phyloP scores from a whole-genome alignment of 1,140 invertebrate genomes.

The Drosophila biarmipes region DNA sequence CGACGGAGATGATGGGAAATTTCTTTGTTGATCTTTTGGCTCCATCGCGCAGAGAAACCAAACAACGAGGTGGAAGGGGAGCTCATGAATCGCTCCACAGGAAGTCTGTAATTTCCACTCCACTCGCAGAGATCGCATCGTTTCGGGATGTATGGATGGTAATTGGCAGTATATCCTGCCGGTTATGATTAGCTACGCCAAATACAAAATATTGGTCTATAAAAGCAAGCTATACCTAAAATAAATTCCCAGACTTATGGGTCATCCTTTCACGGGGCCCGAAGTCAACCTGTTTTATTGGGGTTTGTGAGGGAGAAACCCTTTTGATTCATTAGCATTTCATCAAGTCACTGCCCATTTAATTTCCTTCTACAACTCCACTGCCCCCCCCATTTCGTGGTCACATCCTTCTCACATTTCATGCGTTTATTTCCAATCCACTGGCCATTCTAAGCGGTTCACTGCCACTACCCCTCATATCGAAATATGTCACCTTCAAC shows the following conservation, averaged over 20 bases:
- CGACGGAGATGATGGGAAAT: conserved; percentile 17
- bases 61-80: not conserved
- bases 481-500: conserved; percentile 45
- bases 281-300: too few relatives aligned
- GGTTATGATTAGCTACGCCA: not conserved
- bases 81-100: not conserved
- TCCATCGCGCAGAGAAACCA: not conserved
- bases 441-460: conserved; percentile 26
- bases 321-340: conserved; percentile 10
- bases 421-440: not conserved
- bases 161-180: not conserved
- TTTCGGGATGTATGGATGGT: not conserved
- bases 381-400: not conserved
- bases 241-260: too few relatives aligned
- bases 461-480: conserved; percentile 6
- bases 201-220: not conserved
- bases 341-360: conserved; percentile 9
- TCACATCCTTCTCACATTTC: conserved; percentile 19
- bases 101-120: conserved; percentile 10
- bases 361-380: conserved; percentile 13
- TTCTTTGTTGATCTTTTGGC: conserved; percentile 36
- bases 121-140: not conserved
- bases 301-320: not conserved
- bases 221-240: too few relatives aligned
- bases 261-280: too few relatives aligned